These are phyloP conservation scores for Opisthocomus hoazin DNA, from an alignment of 2,113 vertebrate genomes.

Conservation along the genomic window DNA sequence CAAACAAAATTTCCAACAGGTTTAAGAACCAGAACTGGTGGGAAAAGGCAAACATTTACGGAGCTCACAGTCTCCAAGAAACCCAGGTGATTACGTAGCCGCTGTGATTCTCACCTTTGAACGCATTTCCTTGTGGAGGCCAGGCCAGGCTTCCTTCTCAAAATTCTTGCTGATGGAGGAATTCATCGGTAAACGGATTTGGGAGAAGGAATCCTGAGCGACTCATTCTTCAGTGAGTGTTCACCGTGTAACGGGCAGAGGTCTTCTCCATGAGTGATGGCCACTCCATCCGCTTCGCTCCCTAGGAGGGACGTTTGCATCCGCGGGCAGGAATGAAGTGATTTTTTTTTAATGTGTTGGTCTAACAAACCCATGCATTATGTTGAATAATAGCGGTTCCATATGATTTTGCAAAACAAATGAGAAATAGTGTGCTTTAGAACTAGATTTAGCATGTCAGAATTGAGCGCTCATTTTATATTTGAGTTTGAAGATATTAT, in stretches of 20 bases:
- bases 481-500: conserved; percentile 63
- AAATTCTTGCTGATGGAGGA: background rate
- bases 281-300: background rate
- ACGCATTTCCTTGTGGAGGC: background rate
- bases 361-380: background rate
- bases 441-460: conserved; percentile 5
- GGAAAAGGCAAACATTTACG: background rate
- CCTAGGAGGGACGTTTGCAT: background rate
- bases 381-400: background rate
- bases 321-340: background rate
- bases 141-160: background rate
- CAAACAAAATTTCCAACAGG: background rate
- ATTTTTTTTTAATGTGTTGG: background rate
- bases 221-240: background rate
- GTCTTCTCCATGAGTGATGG: background rate
- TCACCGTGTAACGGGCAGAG: background rate
- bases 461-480: conserved; percentile 48
- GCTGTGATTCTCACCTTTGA: background rate
- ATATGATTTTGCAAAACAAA: background rate
- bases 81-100: fast-evolving
- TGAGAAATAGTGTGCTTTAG: background rate
- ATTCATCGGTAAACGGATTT: background rate
- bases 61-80: background rate
- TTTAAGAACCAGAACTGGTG: background rate
- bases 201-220: background rate